Evolutionary conservation across 2,113 vertebrate species (phyloP), one percentile per base, ranked within the genome.

Genomic region (Archocentrus centrarchus): DNA sequence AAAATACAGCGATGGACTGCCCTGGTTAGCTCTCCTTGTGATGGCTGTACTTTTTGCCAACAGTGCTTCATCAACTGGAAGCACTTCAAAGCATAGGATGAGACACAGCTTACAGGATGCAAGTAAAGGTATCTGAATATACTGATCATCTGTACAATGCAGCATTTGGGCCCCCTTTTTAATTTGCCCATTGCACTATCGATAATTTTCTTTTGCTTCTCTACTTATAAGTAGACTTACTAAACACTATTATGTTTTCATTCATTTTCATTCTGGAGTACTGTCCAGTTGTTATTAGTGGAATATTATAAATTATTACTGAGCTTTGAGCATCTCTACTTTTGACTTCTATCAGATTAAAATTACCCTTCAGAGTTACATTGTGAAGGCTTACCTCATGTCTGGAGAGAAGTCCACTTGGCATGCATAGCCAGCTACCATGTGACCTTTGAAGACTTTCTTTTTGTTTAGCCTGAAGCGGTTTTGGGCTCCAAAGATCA

Each of bases 391-490:
- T 91, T 95, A 99, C 98, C 98, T 99, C 98, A 99, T 99, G 81
- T 99, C 98, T 83, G 98, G 98, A 24, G 98, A 99, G 95, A 99
- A 99, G 94, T 98, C 98, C 81, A 99, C 98, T 91, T 99, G 98
- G 93, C 98, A 99, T 90, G 98, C 98, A 0, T 99, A 99, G 17
- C 98, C 98, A 27, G 98, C 98, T 82, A 99, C 98, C 98, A 99
- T 99, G 94, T 99, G 98, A 59, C 98, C 98, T 88, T 99, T 99
- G 94, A 99, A 99, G 90, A 99, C 96, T 92, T 99, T 99, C 95
- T 99, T 99, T 95, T 99, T 99, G 96, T 99, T 99, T 84, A 99
- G 96, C 82, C 98, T 96, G 95, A 99, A 99, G 91, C 98, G 97
- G 91, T 99, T 99, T 90, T 99, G 98, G 61, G 98, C 98, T 83